These are phyloP conservation scores for Candoia aspera DNA, from an alignment of 2,113 vertebrate genomes.

Conservation along the genomic window DNA sequence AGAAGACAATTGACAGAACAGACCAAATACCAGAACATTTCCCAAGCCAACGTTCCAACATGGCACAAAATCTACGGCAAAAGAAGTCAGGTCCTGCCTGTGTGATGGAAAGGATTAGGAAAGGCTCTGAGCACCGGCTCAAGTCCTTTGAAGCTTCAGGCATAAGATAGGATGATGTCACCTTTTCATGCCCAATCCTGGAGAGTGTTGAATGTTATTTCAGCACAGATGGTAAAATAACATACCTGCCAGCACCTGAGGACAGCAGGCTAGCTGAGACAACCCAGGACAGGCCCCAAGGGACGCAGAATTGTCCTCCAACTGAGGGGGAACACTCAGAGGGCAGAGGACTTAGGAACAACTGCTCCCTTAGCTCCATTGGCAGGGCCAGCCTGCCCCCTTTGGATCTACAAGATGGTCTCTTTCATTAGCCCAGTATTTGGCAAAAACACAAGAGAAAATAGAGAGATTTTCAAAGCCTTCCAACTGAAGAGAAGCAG, in stretches of 20 bases:
- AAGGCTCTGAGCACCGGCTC: not conserved
- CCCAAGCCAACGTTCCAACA: not conserved
- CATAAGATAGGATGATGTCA: too few species aligned
- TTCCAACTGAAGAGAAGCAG: not conserved
- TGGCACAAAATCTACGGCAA: not conserved
- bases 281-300: not conserved
- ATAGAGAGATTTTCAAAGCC: not conserved
- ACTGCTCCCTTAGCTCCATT: not conserved
- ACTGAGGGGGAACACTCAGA: not conserved
- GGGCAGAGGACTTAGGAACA: not conserved
- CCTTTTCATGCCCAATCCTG: too few species aligned
- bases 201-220: not conserved
- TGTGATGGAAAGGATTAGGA: not conserved
- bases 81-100: not conserved
- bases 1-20: not conserved
- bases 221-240: not conserved
- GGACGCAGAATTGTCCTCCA: not conserved
- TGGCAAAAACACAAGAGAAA: conserved; percentile 6
- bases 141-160: too few species aligned
- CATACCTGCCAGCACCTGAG: not conserved
- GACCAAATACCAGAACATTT: not conserved
- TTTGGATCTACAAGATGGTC: not conserved
- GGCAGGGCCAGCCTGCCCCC: not conserved
- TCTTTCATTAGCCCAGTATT: conserved; percentile 1
- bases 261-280: not conserved